A percentile compares a stretch with the other conserved stretches of the same genome.
Evolutionary conservation across 2,888 invertebrate genomes (phyloP).

Genomic region (Caradrina kadenii): DNA sequence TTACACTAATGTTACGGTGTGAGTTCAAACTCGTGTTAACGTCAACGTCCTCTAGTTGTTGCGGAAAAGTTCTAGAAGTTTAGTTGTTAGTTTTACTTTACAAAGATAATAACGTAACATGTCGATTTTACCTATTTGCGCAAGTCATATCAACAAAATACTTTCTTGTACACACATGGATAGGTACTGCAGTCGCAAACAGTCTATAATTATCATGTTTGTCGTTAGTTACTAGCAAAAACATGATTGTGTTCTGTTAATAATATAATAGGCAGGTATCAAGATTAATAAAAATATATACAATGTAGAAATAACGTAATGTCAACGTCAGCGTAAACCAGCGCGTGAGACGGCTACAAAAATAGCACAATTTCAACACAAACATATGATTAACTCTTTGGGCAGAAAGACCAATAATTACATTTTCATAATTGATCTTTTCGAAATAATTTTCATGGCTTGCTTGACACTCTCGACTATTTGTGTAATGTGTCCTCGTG

Average conservation of each 20-base stretch:
- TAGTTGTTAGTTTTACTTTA: not conserved
- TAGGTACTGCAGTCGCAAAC: not conserved
- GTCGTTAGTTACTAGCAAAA: not conserved
- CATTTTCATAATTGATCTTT: conserved; percentile 7
- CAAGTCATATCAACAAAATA: conserved; percentile 14
- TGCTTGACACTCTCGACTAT: not conserved
- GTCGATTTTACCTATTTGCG: conserved; percentile 12
- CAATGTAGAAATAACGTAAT: conserved; percentile 3
- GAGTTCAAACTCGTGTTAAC: not conserved
- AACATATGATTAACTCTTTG: conserved; percentile 4
- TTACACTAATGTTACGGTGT: conserved; percentile 8
- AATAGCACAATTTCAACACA: conserved; percentile 15
- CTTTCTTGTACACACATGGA: not conserved
- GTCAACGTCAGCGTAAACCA: not conserved
- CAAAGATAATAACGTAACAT: not conserved
- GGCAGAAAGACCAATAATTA: conserved; percentile 10
- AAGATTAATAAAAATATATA: not conserved
- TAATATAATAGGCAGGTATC: conserved; percentile 1
- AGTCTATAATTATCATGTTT: conserved; percentile 11
- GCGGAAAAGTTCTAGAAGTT: conserved; percentile 20
- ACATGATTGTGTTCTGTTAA: conserved; percentile 2
- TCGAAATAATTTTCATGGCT: not conserved
- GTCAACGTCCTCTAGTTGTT: conserved; percentile 10
- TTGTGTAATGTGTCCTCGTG: not conserved
- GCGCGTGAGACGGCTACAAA: conserved; percentile 5